These are phyloP conservation scores for Brachystomella parvula DNA, from an alignment of 1,140 invertebrate genomes.

Conservation along the genomic window DNA sequence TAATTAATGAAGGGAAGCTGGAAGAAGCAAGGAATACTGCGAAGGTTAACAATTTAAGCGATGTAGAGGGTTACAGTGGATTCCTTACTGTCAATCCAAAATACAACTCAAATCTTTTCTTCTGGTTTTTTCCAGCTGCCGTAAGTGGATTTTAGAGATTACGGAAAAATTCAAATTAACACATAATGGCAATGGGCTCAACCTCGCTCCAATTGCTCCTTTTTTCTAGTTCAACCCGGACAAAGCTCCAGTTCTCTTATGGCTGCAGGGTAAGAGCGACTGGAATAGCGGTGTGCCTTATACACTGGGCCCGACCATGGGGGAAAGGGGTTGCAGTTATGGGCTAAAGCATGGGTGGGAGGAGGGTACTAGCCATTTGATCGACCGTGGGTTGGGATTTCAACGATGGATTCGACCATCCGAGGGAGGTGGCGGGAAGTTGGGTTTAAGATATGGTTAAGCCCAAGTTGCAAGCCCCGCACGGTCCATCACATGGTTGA, in stretches of 20 bases:
- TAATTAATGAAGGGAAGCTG: constrained; percentile 43
- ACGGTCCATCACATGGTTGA: too few species aligned
- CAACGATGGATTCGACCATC: too few species aligned
- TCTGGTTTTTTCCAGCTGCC: constrained; percentile 48
- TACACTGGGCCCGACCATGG: too few species aligned
- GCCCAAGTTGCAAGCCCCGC: too few species aligned
- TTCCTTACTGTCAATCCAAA: constrained; percentile 47
- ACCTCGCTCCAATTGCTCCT: background rate
- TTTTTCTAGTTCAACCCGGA: constrained; percentile 33
- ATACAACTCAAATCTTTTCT: constrained; percentile 48
- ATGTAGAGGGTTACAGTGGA: constrained; percentile 43
- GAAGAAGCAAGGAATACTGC: constrained; percentile 39
- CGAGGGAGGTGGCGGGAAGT: too few species aligned
- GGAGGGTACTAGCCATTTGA: too few species aligned
- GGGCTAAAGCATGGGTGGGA: too few species aligned
- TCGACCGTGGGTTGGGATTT: too few species aligned
- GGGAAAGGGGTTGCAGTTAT: too few species aligned
- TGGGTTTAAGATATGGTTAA: too few species aligned
- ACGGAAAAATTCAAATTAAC: background rate
- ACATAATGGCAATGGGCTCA: background rate
- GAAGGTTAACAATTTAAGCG: constrained; percentile 29
- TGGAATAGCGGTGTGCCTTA: too few species aligned
- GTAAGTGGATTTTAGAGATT: background rate
- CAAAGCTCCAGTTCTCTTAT: constrained; percentile 46
- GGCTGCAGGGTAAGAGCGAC: constrained; percentile 42